Conservation (phyloP, 2,797 vertebrate genomes). For the Odontamblyopus lacepedii region DNA sequence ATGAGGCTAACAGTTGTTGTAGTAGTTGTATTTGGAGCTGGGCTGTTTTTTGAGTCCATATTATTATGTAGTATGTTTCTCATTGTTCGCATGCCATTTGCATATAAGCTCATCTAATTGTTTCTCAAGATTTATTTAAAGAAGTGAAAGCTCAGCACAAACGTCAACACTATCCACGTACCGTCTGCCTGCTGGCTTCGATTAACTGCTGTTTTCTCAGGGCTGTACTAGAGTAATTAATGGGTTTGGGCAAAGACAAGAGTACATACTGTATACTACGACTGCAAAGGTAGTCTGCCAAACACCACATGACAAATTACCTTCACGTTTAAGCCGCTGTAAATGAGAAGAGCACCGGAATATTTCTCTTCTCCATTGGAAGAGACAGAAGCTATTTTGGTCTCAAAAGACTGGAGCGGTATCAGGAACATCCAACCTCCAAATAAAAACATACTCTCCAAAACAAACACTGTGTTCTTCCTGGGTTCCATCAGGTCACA, state of each 20-base stretch:
- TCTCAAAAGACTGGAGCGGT: slow-evolving; percentile 38
- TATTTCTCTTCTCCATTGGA: slow-evolving; percentile 34
- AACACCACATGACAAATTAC: slow-evolving; percentile 26
- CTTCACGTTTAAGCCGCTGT: slow-evolving; percentile 37
- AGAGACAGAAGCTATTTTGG: slow-evolving; percentile 60
- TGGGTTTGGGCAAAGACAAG: slow-evolving; percentile 32
- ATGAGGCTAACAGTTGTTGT: background rate
- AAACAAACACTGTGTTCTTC: slow-evolving; percentile 55
- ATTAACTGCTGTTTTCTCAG: slow-evolving; percentile 28
- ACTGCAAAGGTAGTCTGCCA: slow-evolving; percentile 18
- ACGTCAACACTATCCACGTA: slow-evolving; percentile 22
- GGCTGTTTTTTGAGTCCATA: slow-evolving; percentile 15
- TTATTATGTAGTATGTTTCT: background rate
- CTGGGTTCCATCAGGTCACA: slow-evolving; percentile 30
- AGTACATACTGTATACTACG: slow-evolving; percentile 23
- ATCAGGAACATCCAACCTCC: slow-evolving; percentile 54
- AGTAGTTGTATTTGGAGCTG: background rate
- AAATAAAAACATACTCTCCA: slow-evolving; percentile 59
- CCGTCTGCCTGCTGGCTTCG: slow-evolving; percentile 20
- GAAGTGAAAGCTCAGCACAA: slow-evolving; percentile 2
- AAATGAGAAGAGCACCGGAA: slow-evolving; percentile 40
- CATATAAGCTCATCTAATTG: background rate
- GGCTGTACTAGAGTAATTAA: slow-evolving; percentile 33
- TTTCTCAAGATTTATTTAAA: slow-evolving; percentile 11
- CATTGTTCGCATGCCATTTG: background rate